Base-by-base conservation (phyloP, 2,113 vertebrate species). In the Cyrtonyx montezumae region DNA sequence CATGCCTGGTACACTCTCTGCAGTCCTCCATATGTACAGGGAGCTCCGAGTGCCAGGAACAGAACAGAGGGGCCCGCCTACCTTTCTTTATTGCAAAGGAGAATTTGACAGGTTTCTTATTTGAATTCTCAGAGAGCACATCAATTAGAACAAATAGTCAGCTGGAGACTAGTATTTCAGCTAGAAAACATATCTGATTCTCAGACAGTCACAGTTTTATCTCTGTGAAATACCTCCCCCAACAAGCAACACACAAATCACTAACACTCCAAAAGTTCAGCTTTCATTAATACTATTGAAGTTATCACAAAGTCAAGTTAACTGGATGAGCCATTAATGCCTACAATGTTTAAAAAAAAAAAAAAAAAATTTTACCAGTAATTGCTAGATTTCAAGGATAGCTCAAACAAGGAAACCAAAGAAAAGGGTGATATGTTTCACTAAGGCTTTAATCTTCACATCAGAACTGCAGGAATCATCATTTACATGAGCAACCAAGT, bases 11-110 rank as follows among this genome's bases (percentile, higher is more conserved):
- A 51, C 61, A n/a, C 36, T 22, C 23, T 49, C 46, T 36, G 68
- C 48, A 69, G 21, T 32, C 19, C 7, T 49, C 23, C 55, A 16
- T 0, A 0, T 4, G 22, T 34, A 9, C 45, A 56, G 67, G 4
- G 70, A 14, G 66, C 4, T 43, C 25, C 2, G 19, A 86, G 21
- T 48, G 28, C 20, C 86, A 75, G 55, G 56, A 61, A 18, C 30
- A 74, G 26, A 83, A 55, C 34, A 68, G 36, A n/a, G 21, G 28
- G 22, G 49, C n/a, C 7, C 20, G 21, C 45, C 6, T 2, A 3
- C 40, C 65, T 88, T 48, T 18, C 34, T 40, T 66, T 58, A 74
- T 4, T 3, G 40, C 49, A 36, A 22, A 70, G 34, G 85, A 4
- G 25, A 85, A 74, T 42, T 34, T 36, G 7, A n/a, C 7, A 1